phyloP scores from a whole-genome alignment of 2,113 vertebrate species.

The Lepus timidus region DNA sequence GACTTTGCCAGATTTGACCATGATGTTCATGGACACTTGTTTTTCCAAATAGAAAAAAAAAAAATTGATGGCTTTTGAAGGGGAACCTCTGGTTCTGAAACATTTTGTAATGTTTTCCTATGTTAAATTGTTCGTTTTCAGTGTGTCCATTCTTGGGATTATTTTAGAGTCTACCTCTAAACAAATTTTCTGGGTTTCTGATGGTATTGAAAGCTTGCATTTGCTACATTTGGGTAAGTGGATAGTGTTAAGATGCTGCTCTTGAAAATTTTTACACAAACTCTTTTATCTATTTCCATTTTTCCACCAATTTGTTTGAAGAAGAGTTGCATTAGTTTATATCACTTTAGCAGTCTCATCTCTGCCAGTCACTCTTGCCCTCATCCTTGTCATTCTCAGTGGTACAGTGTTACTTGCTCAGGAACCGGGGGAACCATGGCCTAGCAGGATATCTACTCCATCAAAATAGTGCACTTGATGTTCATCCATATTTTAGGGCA shows the following conservation, averaged over 20 bases:
- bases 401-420: background rate
- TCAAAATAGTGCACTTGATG: background rate
- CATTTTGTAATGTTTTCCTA: background rate
- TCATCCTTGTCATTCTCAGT: background rate
- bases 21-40: background rate
- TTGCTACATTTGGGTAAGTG: background rate
- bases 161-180: constrained; percentile 1
- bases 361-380: background rate
- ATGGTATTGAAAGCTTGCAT: background rate
- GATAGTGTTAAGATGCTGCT: background rate
- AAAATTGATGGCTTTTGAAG: constrained; percentile 31
- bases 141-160: background rate
- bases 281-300: background rate
- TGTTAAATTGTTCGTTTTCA: background rate
- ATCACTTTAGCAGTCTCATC: background rate
- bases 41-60: constrained; percentile 62
- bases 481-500: background rate
- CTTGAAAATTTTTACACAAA: constrained; percentile 17
- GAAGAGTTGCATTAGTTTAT: background rate
- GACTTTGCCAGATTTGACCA: background rate
- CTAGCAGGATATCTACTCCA: background rate
- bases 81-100: constrained; percentile 8
- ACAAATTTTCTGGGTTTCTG: background rate
- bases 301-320: constrained; percentile 1
- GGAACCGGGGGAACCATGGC: background rate